Conservation (phyloP, 92 coral and sea anemone genomes). For the Umimayanthus kanabou region DNA sequence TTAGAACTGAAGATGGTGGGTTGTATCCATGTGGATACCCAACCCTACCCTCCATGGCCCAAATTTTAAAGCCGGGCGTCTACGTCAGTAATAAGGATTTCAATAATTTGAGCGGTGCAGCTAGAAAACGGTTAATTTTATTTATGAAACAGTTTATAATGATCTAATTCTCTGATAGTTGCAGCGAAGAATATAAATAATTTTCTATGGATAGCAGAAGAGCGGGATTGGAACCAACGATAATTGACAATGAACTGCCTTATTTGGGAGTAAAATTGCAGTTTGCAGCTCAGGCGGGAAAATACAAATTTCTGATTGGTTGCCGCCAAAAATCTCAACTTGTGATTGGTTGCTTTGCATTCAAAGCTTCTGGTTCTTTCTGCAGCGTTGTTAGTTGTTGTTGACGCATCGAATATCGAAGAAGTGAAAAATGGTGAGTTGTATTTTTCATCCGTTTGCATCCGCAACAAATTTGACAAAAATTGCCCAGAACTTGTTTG, state of each 20-base stretch:
- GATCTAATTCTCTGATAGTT: no score
- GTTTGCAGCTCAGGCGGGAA: conserved; percentile 54
- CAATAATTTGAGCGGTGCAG: no score
- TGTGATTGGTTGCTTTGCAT: conserved; percentile 86
- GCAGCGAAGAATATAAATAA: no score
- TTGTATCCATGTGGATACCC: no score
- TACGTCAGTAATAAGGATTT: no score
- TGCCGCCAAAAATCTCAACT: conserved; percentile 29
- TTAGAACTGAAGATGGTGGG: no score
- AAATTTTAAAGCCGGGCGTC: no score
- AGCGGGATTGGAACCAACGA: neutral
- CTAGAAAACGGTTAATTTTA: no score
- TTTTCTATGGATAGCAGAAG: neutral
- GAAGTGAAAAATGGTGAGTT: conserved; percentile 88
- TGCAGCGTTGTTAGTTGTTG: conserved; percentile 67
- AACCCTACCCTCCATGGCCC: no score
- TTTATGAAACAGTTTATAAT: no score
- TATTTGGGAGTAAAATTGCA: conserved; percentile 16
- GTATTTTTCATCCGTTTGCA: conserved; percentile 82
- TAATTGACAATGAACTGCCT: conserved; percentile 3
- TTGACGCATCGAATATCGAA: conserved; percentile 68
- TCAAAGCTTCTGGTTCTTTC: conserved; percentile 94
- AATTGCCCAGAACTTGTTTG: conserved; percentile 18
- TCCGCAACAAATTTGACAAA: conserved; percentile 45
- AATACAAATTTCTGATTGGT: conserved; percentile 57